Evolutionary conservation across 2,113 vertebrate species (phyloP).

Genomic region (Dipodomys merriami): DNA sequence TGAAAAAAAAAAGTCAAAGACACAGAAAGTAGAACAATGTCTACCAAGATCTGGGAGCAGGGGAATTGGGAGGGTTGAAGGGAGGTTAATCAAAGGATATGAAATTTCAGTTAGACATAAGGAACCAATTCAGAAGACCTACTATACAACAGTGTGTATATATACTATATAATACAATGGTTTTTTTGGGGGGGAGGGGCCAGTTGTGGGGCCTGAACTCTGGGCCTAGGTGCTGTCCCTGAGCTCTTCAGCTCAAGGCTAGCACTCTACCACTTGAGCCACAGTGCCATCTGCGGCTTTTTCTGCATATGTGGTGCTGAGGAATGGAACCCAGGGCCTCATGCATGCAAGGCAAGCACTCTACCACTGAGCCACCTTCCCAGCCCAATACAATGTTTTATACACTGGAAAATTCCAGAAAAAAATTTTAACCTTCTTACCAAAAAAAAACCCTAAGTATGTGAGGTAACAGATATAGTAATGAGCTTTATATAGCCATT

Average conservation of each 20-base stretch:
- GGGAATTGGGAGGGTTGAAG: rapidly evolving
- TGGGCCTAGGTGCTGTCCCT: too few species aligned
- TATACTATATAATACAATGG: too few species aligned
- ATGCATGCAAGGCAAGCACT: too few species aligned
- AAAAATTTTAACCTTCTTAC: background rate
- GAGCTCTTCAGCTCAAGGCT: too few species aligned
- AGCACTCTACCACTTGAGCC: too few species aligned
- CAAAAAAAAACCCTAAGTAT: background rate
- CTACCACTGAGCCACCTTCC: too few species aligned
- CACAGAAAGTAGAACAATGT: background rate
- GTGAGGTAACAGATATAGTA: background rate
- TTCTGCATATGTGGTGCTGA: too few species aligned
- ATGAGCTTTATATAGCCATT: constrained; percentile 2
- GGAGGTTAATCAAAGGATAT: background rate
- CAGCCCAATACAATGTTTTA: too few species aligned
- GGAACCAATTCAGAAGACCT: background rate
- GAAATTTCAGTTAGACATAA: background rate
- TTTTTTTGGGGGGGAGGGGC: too few species aligned
- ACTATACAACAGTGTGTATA: background rate
- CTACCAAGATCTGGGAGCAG: background rate
- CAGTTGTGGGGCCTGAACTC: too few species aligned
- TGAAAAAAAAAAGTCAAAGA: background rate
- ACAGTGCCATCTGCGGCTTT: too few species aligned
- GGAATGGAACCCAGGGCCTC: too few species aligned
- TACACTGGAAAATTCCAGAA: background rate